phyloP scores from a whole-genome alignment of 2,113 vertebrate genomes.

The Atractosteus spatula region DNA sequence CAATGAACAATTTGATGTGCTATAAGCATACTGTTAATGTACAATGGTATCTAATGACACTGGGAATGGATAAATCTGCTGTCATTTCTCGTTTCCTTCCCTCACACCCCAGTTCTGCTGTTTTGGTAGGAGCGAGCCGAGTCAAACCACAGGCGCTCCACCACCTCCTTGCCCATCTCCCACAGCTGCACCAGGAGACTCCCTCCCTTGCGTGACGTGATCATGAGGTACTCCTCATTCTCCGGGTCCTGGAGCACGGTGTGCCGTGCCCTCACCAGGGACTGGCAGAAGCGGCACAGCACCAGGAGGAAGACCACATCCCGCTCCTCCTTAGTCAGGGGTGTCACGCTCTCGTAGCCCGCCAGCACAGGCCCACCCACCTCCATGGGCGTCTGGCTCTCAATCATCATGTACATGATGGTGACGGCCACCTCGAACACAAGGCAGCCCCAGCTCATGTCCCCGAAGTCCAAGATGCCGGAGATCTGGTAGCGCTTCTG shows the following conservation, averaged over 20 bases:
- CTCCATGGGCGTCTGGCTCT: constrained; percentile 64
- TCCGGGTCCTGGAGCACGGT: constrained; percentile 67
- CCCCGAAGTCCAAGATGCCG: constrained; percentile 85
- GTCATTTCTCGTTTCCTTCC: no score
- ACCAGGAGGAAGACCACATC: constrained; percentile 76
- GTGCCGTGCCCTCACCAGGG: constrained; percentile 66
- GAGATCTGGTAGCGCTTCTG: constrained; percentile 61
- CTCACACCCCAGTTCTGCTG: no score
- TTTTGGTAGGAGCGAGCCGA: no score
- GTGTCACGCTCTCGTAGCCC: constrained; percentile 82
- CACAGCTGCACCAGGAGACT: constrained; percentile 58
- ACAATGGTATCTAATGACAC: no score
- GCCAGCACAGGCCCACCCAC: constrained; percentile 79
- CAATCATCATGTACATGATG: constrained; percentile 88
- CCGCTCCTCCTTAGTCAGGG: constrained; percentile 68
- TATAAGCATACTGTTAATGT: no score
- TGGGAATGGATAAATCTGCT: no score
- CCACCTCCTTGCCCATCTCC: constrained; percentile 66
- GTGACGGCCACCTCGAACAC: constrained; percentile 80
- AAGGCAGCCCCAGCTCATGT: constrained; percentile 82
- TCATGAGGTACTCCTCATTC: constrained; percentile 83
- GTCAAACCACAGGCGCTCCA: constrained; percentile 76
- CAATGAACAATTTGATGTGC: no score
- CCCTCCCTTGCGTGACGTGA: constrained; percentile 63
- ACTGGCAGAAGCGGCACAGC: constrained; percentile 80